Conservation (phyloP, 1,140 invertebrate species). For the Diuraphis noxia region DNA sequence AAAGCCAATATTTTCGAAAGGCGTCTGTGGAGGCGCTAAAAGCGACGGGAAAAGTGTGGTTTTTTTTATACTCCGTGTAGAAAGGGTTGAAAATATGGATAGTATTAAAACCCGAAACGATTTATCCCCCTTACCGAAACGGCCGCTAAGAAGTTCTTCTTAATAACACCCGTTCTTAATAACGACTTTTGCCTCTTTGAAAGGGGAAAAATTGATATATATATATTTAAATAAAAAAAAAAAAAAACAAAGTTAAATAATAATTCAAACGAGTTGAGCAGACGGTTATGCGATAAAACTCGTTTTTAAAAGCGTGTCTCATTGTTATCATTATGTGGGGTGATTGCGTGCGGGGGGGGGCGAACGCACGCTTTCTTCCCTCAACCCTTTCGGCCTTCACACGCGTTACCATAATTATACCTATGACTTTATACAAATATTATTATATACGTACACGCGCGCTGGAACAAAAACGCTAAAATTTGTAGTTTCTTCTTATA, state of each 20-base stretch:
- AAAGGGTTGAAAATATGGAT: conserved; percentile 53
- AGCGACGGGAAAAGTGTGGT: conserved; percentile 50
- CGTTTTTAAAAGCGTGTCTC: conserved; percentile 43
- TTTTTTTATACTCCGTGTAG: conserved; percentile 26
- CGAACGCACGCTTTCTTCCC: neutral
- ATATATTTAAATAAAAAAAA: conserved; percentile 9
- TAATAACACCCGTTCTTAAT: conserved; percentile 50
- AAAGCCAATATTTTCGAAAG: conserved; percentile 54
- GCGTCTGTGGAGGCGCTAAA: conserved; percentile 40
- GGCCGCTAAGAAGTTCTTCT: conserved; percentile 38
- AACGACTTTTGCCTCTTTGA: conserved; percentile 44
- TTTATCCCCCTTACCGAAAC: conserved; percentile 44
- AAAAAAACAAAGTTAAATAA: conserved; percentile 44
- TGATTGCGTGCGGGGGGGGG: neutral
- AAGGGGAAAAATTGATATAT: conserved; percentile 45
- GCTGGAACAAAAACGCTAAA: neutral
- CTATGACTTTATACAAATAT: neutral
- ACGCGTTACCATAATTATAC: neutral
- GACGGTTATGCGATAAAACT: conserved; percentile 39
- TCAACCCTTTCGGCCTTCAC: neutral
- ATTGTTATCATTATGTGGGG: conserved; percentile 24
- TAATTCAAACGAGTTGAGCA: conserved; percentile 47
- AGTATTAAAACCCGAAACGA: conserved; percentile 52
- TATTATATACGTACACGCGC: neutral
- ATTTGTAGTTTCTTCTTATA: neutral